A percentile compares a stretch with the other conserved stretches of the same genome.
Evolutionary conservation across 1,140 invertebrate genomes (phyloP).

Genomic region (Tetraneura akinire): DNA sequence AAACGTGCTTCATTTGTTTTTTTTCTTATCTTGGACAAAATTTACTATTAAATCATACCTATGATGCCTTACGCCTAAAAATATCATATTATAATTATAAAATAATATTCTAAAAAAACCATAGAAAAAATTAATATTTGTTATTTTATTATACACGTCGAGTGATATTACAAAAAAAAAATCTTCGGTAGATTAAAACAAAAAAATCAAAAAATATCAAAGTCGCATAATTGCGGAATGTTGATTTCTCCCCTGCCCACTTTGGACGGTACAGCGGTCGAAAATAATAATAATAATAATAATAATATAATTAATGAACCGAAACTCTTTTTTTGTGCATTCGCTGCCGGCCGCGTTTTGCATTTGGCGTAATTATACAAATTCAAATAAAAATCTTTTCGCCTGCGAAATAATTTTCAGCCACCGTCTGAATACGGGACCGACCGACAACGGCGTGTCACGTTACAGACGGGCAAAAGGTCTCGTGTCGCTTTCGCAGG

Average conservation of each 20-base stretch:
- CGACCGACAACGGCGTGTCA: background rate
- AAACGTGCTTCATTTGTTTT: too few species aligned
- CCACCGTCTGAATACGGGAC: background rate
- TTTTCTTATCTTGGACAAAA: too few species aligned
- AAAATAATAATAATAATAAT: background rate
- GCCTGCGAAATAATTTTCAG: background rate
- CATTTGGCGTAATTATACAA: conserved; percentile 40
- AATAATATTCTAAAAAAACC: too few species aligned
- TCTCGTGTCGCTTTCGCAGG: background rate
- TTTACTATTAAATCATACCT: too few species aligned
- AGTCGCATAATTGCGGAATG: background rate
- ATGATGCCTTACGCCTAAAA: too few species aligned
- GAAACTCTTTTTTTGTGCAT: background rate
- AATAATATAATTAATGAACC: conserved; percentile 17
- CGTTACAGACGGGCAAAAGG: background rate
- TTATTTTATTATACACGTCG: too few species aligned
- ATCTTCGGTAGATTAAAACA: too few species aligned
- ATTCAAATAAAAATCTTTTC: conserved; percentile 30
- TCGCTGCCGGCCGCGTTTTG: background rate
- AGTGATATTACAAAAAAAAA: too few species aligned
- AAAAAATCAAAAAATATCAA: background rate
- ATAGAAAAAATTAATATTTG: too few species aligned
- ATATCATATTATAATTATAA: too few species aligned
- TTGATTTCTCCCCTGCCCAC: too few species aligned
- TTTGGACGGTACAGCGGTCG: too few species aligned